phyloP scores from a whole-genome alignment of 2,888 invertebrate genomes.

The Drosophila colorata region DNA sequence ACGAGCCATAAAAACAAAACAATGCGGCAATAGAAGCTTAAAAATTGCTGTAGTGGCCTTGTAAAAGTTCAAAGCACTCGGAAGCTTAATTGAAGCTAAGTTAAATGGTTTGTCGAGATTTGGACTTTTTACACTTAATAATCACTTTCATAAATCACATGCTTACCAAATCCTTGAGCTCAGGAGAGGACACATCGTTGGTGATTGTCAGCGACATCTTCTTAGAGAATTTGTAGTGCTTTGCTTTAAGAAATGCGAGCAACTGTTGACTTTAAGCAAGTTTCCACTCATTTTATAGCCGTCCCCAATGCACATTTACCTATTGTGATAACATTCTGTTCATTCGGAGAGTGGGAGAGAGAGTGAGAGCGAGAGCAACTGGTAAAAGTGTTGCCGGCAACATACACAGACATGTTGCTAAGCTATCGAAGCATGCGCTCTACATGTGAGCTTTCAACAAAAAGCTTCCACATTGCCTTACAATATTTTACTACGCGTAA shows the following conservation, averaged over 20 bases:
- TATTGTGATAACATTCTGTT: conserved; percentile 28
- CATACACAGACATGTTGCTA: conserved; percentile 31
- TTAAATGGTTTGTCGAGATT: conserved; percentile 1
- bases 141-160: conserved; percentile 10
- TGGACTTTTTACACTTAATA: not conserved
- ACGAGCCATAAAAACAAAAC: conserved; percentile 23
- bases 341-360: conserved; percentile 10
- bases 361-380: conserved; percentile 13
- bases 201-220: conserved; percentile 80
- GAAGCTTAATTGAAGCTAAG: conserved; percentile 34
- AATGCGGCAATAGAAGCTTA: conserved; percentile 43
- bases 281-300: conserved; percentile 45
- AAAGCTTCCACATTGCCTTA: conserved; percentile 27
- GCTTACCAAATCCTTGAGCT: conserved; percentile 82
- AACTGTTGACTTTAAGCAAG: conserved; percentile 37
- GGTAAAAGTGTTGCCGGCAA: conserved; percentile 36
- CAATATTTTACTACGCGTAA: conserved; percentile 1
- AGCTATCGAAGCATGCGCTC: conserved; percentile 36
- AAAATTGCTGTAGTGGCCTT: conserved; percentile 54
- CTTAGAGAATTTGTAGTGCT: conserved; percentile 22
- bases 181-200: conserved; percentile 70
- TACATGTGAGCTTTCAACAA: conserved; percentile 31
- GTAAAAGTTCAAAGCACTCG: conserved; percentile 65
- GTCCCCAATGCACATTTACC: conserved; percentile 17
- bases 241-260: conserved; percentile 49